A percentile compares a stretch with the other conserved stretches of the same genome.
These are phyloP conservation scores for Lissocephala sabroskyi DNA, from an alignment of 2,888 invertebrate genomes.

Conservation along the genomic window DNA sequence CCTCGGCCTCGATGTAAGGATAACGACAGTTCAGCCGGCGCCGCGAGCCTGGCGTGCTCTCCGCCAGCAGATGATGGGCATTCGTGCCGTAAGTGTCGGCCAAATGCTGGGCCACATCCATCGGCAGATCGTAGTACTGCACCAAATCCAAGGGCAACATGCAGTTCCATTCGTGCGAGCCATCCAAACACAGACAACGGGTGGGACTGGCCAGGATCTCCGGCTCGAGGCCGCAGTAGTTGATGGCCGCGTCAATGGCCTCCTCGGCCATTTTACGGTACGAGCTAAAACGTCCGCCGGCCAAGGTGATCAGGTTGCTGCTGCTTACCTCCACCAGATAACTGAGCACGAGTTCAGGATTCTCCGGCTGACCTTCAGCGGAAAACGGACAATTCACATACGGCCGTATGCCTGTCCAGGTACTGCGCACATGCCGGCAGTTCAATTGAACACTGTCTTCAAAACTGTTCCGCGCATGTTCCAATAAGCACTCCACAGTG, in stretches of 20 bases:
- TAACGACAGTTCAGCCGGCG: constrained; percentile 95
- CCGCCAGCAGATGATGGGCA: constrained; percentile 93
- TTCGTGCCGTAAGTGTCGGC: constrained; percentile 96
- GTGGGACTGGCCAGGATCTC: constrained; percentile 81
- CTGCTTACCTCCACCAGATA: constrained; percentile 96
- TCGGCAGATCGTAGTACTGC: constrained; percentile 97
- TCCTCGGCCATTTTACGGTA: constrained; percentile 98
- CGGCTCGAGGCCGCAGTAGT: constrained; percentile 78
- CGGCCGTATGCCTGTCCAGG: constrained; percentile 97
- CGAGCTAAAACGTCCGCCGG: constrained; percentile 99
- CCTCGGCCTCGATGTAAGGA: constrained; percentile 99
- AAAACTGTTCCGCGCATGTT: constrained; percentile 94
- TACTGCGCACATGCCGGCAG: constrained; percentile 95
- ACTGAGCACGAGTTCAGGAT: constrained; percentile 84
- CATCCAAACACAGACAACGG: constrained; percentile 91
- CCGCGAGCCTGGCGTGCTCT: constrained; percentile 92
- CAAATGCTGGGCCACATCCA: constrained; percentile 96
- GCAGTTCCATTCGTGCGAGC: constrained; percentile 96
- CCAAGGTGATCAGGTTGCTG: constrained; percentile 93
- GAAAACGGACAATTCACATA: constrained; percentile 89
- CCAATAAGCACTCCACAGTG: constrained; percentile 96
- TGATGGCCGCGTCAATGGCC: constrained; percentile 91
- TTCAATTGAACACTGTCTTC: constrained; percentile 95
- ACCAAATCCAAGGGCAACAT: constrained; percentile 97
- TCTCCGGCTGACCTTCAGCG: neutral